Conservation (phyloP, 2,888 invertebrate species). For the Podotricha telesiphe region DNA sequence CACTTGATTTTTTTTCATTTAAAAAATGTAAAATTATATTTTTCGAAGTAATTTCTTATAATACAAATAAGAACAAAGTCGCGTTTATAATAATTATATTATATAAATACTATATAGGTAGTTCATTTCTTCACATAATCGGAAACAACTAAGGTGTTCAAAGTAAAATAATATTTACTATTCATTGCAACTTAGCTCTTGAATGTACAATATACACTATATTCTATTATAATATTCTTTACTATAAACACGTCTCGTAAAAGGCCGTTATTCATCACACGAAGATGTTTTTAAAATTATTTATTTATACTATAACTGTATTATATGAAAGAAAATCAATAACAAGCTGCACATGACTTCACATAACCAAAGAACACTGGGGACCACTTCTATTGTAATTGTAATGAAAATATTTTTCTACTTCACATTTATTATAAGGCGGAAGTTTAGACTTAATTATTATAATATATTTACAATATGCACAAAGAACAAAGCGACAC, state of each 20-base stretch:
- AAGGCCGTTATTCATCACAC: slow-evolving; percentile 17
- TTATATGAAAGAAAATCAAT: neutral
- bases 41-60: neutral
- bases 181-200: slow-evolving; percentile 6
- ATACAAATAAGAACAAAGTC: slow-evolving; percentile 7
- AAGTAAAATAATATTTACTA: neutral
- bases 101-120: no score
- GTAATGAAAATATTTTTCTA: slow-evolving; percentile 49
- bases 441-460: slow-evolving; percentile 68
- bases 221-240: slow-evolving; percentile 17
- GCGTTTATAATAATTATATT: neutral
- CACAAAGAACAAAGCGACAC: slow-evolving; percentile 73
- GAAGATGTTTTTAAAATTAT: slow-evolving; percentile 5
- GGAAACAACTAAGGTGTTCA: neutral
- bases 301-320: neutral
- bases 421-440: slow-evolving; percentile 75
- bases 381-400: slow-evolving; percentile 46
- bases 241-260: slow-evolving; percentile 8
- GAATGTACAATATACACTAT: slow-evolving; percentile 3
- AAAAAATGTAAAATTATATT: neutral
- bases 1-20: neutral
- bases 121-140: no score
- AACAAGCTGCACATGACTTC: neutral
- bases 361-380: slow-evolving; percentile 17
- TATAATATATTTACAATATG: slow-evolving; percentile 78